Evolutionary conservation across 2,888 invertebrate species (phyloP).

Genomic region (Crossocerus cetratus): DNA sequence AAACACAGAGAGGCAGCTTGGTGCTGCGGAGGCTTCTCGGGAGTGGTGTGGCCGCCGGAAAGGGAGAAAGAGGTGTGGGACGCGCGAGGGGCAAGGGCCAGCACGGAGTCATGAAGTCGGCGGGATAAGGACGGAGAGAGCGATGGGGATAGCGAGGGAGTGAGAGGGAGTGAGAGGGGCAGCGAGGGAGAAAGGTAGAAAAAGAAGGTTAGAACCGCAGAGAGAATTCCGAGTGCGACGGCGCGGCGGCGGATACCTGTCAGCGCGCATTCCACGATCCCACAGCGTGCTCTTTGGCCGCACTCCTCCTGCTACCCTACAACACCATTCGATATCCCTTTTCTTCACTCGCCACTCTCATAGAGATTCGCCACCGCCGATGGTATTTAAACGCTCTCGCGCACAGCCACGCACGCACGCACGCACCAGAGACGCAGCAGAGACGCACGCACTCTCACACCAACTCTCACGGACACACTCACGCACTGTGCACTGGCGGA

Average conservation of each 20-base stretch:
- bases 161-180: conserved; percentile 16
- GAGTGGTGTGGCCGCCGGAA: conserved; percentile 14
- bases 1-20: background rate
- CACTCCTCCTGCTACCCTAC: conserved; percentile 18
- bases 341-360: conserved; percentile 13
- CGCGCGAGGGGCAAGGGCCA: conserved; percentile 15
- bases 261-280: conserved; percentile 72
- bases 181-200: conserved; percentile 31
- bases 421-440: background rate
- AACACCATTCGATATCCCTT: conserved; percentile 26
- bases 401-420: background rate
- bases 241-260: conserved; percentile 69
- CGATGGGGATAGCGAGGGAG: conserved; percentile 37
- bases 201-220: conserved; percentile 48
- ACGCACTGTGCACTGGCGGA: no score
- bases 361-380: conserved; percentile 8
- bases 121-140: conserved; percentile 25
- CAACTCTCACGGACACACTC: no score
- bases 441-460: background rate
- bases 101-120: no score
- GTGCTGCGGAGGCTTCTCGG: no score
- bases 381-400: conserved; percentile 44
- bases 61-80: conserved; percentile 9
- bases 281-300: conserved; percentile 48
- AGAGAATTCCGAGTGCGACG: conserved; percentile 65